phyloP scores from a whole-genome alignment of 1,140 invertebrate species.

The Drosophila pallidifrons region DNA sequence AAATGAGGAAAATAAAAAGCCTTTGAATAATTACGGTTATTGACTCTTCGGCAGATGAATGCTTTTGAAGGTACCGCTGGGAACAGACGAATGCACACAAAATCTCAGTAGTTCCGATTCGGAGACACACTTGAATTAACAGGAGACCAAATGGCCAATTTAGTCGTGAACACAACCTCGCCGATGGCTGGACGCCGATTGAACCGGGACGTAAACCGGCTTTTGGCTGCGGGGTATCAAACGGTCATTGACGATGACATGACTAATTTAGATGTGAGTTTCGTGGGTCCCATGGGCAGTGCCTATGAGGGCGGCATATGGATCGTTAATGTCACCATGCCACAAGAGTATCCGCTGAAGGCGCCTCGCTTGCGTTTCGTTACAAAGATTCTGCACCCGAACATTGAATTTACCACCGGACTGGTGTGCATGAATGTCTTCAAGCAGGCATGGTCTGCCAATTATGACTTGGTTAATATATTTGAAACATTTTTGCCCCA shows the following conservation, averaged over 20 bases:
- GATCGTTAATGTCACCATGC: slow-evolving; percentile 99
- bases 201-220: slow-evolving; percentile 99
- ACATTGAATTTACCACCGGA: slow-evolving; percentile 99
- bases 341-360: slow-evolving; percentile 99
- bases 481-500: slow-evolving; percentile 99
- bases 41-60: slow-evolving; percentile 37
- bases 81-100: slow-evolving; percentile 71
- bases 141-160: slow-evolving; percentile 62
- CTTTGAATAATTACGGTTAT: background rate
- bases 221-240: slow-evolving; percentile 99
- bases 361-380: slow-evolving; percentile 99
- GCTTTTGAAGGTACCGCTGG: slow-evolving; percentile 75
- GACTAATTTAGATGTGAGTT: slow-evolving; percentile 99
- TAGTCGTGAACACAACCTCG: slow-evolving; percentile 94
- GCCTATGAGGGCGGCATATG: slow-evolving; percentile 99
- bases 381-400: slow-evolving; percentile 99
- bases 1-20: slow-evolving; percentile 11
- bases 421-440: slow-evolving; percentile 99
- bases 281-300: slow-evolving; percentile 98
- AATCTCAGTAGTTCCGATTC: slow-evolving; percentile 68
- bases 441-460: slow-evolving; percentile 96
- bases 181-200: slow-evolving; percentile 99
- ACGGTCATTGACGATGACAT: slow-evolving; percentile 98
- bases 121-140: slow-evolving; percentile 53
- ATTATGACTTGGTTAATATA: slow-evolving; percentile 99